A percentile compares a stretch with the other conserved stretches of the same genome.
phyloP scores from a whole-genome alignment of 2,113 vertebrate genomes.

The Ondatra zibethicus region DNA sequence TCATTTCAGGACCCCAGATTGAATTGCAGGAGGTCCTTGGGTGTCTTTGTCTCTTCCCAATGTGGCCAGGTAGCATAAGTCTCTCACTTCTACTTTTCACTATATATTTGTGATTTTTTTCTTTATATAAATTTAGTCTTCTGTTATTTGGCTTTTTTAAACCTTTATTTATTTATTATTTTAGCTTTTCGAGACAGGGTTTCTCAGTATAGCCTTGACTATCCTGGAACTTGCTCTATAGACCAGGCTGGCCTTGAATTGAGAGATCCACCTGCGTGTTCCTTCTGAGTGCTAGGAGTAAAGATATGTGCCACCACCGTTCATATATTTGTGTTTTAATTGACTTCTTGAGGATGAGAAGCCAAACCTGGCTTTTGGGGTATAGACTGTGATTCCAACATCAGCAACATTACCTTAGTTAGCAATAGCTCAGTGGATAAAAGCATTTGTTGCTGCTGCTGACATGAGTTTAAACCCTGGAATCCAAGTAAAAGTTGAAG shows the following conservation, averaged over 20 bases:
- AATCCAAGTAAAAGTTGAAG: background rate
- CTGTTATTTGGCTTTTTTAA: too few relatives aligned
- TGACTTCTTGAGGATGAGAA: background rate
- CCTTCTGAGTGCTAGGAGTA: too few relatives aligned
- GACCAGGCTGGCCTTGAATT: too few relatives aligned
- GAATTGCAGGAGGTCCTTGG: background rate
- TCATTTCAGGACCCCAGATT: background rate
- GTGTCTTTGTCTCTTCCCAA: background rate
- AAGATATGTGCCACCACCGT: too few relatives aligned
- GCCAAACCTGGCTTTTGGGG: background rate
- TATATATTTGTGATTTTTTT: background rate
- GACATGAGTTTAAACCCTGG: background rate
- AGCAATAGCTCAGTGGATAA: background rate
- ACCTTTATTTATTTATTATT: too few relatives aligned
- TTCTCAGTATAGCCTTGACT: too few relatives aligned
- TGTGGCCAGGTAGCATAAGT: background rate
- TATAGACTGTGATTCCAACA: background rate
- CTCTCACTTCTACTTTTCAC: background rate
- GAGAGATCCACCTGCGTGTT: too few relatives aligned
- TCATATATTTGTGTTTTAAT: background rate
- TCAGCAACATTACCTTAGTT: background rate
- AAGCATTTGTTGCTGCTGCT: background rate
- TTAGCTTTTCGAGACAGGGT: too few relatives aligned
- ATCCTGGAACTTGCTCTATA: too few relatives aligned
- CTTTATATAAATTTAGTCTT: too few relatives aligned